These are phyloP conservation scores for Pseudorasbora parva DNA, from an alignment of 2,113 vertebrate genomes.

Conservation along the genomic window DNA sequence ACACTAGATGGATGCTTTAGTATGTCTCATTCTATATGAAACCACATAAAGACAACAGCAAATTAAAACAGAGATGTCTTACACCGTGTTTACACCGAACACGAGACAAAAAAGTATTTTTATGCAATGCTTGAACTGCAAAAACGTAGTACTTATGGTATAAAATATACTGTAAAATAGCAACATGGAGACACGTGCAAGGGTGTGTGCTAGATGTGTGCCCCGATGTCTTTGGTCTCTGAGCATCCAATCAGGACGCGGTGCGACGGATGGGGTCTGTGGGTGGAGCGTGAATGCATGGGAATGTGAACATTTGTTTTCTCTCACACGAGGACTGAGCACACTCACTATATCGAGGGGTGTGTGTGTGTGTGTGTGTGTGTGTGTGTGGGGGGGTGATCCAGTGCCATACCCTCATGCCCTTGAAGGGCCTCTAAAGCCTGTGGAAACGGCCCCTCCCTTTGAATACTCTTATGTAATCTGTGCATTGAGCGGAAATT, in stretches of 20 bases:
- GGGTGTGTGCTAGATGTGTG: slow-evolving; percentile 6
- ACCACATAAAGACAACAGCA: not conserved
- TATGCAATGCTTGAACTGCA: not conserved
- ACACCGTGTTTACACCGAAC: too few relatives aligned
- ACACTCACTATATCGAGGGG: not conserved
- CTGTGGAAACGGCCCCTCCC: not conserved
- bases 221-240: not conserved
- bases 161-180: not conserved
- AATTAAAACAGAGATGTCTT: not conserved
- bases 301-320: slow-evolving; percentile 27
- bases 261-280: not conserved
- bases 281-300: slow-evolving; percentile 10
- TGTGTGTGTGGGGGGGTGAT: not conserved
- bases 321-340: slow-evolving; percentile 53
- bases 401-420: not conserved
- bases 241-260: slow-evolving; percentile 18
- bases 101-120: not conserved
- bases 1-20: not conserved
- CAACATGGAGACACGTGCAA: not conserved
- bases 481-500: not conserved
- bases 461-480: not conserved
- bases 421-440: not conserved
- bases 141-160: not conserved
- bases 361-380: too few relatives aligned
- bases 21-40: not conserved